These are phyloP conservation scores for Xiphorhynchus erythropygius DNA, from an alignment of 2,797 vertebrate species.

Conservation along the genomic window DNA sequence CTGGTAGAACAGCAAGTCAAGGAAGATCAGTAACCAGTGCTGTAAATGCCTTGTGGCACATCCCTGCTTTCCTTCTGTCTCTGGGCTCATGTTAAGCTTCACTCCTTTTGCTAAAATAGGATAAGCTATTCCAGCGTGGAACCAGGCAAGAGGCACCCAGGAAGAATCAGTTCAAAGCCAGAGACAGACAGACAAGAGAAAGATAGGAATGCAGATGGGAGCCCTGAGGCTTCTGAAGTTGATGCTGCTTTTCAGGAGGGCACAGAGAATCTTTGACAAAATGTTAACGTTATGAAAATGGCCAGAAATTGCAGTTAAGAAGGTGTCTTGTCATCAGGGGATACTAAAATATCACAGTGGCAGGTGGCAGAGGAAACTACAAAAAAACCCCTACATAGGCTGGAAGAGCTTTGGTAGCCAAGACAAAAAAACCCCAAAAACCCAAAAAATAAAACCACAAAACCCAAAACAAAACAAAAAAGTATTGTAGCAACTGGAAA, in stretches of 20 bases:
- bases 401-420: neutral
- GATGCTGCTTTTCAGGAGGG: neutral
- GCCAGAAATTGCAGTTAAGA: neutral
- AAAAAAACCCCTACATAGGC: accelerated
- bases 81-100: neutral
- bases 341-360: neutral
- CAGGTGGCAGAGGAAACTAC: neutral
- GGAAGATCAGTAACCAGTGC: neutral
- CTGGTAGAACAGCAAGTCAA: neutral
- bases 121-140: neutral
- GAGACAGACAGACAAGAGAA: neutral
- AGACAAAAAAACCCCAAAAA: neutral
- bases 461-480: too few relatives aligned
- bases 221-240: neutral
- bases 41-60: neutral
- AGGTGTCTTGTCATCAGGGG: neutral
- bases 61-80: neutral
- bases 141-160: neutral
- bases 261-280: neutral
- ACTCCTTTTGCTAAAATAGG: neutral
- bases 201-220: neutral
- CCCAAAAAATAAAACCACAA: neutral
- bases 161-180: neutral
- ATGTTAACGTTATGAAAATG: neutral
- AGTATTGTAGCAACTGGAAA: neutral